These are phyloP conservation scores for Hippocampus mohnikei DNA, from an alignment of 2,113 vertebrate genomes.

Conservation along the genomic window DNA sequence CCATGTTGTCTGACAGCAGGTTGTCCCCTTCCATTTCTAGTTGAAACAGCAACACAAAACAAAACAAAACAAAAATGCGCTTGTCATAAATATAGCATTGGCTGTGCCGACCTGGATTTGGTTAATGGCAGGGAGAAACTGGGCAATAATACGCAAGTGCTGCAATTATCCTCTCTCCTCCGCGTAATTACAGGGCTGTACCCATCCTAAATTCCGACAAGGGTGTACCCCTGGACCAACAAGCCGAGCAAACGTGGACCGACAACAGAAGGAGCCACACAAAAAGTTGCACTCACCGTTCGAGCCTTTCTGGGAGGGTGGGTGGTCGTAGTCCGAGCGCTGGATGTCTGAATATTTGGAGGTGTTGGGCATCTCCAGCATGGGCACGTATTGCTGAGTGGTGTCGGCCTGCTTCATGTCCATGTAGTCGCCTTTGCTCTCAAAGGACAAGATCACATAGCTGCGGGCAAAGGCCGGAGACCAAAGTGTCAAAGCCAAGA, in stretches of 20 bases:
- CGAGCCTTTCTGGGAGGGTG: conserved; percentile 84
- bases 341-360: conserved; percentile 91
- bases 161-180: conserved; percentile 66
- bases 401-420: conserved; percentile 96
- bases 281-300: conserved; percentile 68
- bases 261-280: conserved; percentile 20
- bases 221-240: conserved; percentile 62
- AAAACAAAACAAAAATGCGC: conserved; percentile 7
- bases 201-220: conserved; percentile 56
- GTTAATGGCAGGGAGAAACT: conserved; percentile 63
- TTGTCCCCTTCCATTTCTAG: conserved; percentile 83
- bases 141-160: conserved; percentile 59
- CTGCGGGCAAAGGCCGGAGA: conserved; percentile 65
- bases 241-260: conserved; percentile 45
- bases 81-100: conserved; percentile 57
- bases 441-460: conserved; percentile 96
- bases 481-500: neutral
- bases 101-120: conserved; percentile 49
- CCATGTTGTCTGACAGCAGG: conserved; percentile 83
- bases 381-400: conserved; percentile 96
- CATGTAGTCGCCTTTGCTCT: conserved; percentile 96
- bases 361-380: conserved; percentile 88
- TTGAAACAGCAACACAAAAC: conserved; percentile 26
- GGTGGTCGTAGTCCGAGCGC: conserved; percentile 86
- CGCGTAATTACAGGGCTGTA: conserved; percentile 67